Conservation (phyloP, 2,888 invertebrate species). For the Platerodrilus igneus region DNA sequence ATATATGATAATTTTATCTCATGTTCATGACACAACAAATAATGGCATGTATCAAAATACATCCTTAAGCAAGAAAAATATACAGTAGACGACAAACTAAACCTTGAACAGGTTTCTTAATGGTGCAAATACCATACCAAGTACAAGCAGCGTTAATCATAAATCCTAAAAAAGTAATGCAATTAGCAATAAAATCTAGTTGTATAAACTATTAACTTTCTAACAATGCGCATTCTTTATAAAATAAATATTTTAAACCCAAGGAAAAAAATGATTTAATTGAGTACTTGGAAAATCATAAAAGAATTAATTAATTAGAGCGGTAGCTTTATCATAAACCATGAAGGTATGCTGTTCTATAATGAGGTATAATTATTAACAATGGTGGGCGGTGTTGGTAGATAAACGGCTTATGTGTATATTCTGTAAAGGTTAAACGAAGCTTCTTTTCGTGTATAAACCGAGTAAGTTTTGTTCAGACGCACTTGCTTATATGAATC, state of each 20-base stretch:
- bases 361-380: conserved; percentile 45
- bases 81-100: conserved; percentile 10
- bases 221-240: conserved; percentile 11
- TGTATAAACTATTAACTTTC: conserved; percentile 17
- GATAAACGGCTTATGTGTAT: too few species aligned
- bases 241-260: too few species aligned
- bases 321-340: conserved; percentile 45
- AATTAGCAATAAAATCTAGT: conserved; percentile 20
- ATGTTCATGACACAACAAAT: too few species aligned
- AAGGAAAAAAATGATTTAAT: conserved; percentile 16
- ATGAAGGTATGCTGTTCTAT: conserved; percentile 37
- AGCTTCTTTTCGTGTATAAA: too few species aligned
- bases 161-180: conserved; percentile 19
- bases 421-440: too few species aligned
- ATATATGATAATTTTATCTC: too few species aligned
- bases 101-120: conserved; percentile 19
- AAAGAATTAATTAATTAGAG: conserved; percentile 39
- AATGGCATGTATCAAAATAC: conserved; percentile 7
- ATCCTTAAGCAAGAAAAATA: conserved; percentile 15
- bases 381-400: conserved; percentile 40
- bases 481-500: too few species aligned
- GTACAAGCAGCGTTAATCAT: conserved; percentile 18
- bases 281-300: conserved; percentile 17
- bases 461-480: too few species aligned
- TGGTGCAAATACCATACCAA: conserved; percentile 16